Percentiles rank a stretch among this genome's conserved stretches.
Evolutionary conservation across 2,888 invertebrate species (phyloP).

Genomic region (Zhuqinia jingwanae): DNA sequence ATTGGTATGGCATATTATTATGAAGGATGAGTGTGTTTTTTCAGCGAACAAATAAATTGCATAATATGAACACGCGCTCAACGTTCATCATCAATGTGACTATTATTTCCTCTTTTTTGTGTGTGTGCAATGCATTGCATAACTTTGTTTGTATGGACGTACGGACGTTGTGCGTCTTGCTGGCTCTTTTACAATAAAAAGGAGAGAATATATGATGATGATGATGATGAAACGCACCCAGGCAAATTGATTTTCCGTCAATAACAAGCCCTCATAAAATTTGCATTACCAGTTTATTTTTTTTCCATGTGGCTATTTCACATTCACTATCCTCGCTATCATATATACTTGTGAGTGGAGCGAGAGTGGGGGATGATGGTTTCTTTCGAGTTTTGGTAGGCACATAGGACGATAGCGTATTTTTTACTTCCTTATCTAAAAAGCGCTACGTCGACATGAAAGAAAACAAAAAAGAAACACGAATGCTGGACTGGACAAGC

Average conservation of each 20-base stretch:
- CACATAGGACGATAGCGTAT: background rate
- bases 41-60: slow-evolving; percentile 7
- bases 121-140: background rate
- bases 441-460: too few relatives aligned
- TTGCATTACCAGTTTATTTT: slow-evolving; percentile 45
- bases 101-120: background rate
- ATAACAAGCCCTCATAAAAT: slow-evolving; percentile 69
- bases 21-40: slow-evolving; percentile 6
- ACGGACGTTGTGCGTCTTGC: too few relatives aligned
- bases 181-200: slow-evolving; percentile 17
- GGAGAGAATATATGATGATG: too few relatives aligned
- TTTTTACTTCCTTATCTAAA: too few relatives aligned
- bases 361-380: background rate
- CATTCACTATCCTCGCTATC: background rate
- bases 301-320: slow-evolving; percentile 39
- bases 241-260: slow-evolving; percentile 74
- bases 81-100: slow-evolving; percentile 4
- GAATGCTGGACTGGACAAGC: background rate
- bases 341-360: background rate
- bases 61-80: slow-evolving; percentile 1
- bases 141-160: background rate
- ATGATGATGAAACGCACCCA: slow-evolving; percentile 63
- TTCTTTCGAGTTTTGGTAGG: slow-evolving; percentile 11
- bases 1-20: slow-evolving; percentile 17
- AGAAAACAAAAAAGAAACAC: slow-evolving; percentile 11